Evolutionary conservation across 2,113 vertebrate species (phyloP).

Genomic region (Azemiops feae): DNA sequence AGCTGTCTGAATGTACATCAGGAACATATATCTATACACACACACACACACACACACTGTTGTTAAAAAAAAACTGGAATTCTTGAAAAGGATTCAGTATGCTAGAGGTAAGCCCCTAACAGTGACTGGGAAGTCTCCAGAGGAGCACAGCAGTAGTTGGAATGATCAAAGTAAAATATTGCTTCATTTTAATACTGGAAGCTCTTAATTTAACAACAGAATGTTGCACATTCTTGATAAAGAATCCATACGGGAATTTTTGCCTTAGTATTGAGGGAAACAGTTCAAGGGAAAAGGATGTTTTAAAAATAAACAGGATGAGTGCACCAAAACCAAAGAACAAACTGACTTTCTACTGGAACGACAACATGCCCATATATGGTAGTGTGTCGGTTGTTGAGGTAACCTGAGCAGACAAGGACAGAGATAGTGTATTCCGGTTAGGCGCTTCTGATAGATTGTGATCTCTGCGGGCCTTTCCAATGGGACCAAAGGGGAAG

Average conservation of each 20-base stretch:
- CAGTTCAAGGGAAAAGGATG: too few relatives aligned
- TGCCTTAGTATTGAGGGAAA: too few relatives aligned
- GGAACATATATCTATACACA: background rate
- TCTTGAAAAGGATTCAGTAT: background rate
- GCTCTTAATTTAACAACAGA: slow-evolving; percentile 23
- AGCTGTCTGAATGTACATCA: background rate
- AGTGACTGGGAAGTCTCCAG: slow-evolving; percentile 4
- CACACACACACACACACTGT: background rate
- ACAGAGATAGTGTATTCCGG: too few relatives aligned
- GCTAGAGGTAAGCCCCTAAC: background rate
- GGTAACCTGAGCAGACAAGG: too few relatives aligned
- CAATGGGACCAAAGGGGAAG: too few relatives aligned
- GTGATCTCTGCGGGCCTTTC: too few relatives aligned
- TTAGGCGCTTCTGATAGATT: too few relatives aligned
- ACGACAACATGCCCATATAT: too few relatives aligned
- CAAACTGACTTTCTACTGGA: too few relatives aligned
- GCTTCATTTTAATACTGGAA: background rate
- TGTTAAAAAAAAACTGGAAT: slow-evolving; percentile 24
- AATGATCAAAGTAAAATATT: slow-evolving; percentile 36
- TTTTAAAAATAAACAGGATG: too few relatives aligned
- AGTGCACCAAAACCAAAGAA: too few relatives aligned
- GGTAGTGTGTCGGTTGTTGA: too few relatives aligned
- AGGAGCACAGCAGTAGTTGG: background rate
- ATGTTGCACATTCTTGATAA: slow-evolving; percentile 8
- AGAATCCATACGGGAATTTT: background rate